phyloP scores from a whole-genome alignment of 2,797 vertebrate species.

The Rhincodon typus region DNA sequence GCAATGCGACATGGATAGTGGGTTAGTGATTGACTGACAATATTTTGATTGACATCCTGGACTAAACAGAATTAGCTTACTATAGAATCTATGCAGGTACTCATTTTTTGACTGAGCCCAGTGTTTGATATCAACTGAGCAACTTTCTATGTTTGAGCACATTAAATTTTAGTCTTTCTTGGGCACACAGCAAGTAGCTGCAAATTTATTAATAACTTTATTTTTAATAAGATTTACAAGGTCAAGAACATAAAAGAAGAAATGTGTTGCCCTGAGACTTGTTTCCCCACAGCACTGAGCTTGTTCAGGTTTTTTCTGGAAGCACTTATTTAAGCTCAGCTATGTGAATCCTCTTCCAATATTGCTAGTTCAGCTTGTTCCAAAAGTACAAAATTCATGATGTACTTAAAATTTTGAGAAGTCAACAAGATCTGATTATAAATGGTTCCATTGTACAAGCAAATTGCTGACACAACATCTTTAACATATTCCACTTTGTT shows the following conservation, averaged over 20 bases:
- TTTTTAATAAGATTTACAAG: not conserved
- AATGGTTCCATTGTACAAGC: not conserved
- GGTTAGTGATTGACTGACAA: not conserved
- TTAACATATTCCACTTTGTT: not conserved
- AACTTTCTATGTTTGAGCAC: not conserved
- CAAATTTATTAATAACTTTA: not conserved
- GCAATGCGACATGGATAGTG: not conserved
- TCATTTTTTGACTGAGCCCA: not conserved
- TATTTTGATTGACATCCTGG: not conserved
- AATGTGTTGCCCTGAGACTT: not conserved
- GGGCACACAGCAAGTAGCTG: not conserved
- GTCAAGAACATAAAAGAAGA: not conserved
- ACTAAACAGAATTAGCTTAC: not conserved
- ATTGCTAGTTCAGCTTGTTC: constrained; percentile 7
- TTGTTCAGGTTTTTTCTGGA: not conserved
- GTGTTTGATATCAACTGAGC: not conserved
- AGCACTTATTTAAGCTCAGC: not conserved
- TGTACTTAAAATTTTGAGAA: constrained; percentile 10
- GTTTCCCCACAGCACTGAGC: not conserved
- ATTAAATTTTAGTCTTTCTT: not conserved
- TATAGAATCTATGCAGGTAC: not conserved
- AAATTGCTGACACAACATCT: constrained; percentile 13
- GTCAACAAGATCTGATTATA: not conserved
- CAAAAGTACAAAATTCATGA: no score
- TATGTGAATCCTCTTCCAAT: not conserved